Percentiles rank a stretch among this genome's conserved stretches.
Evolutionary conservation across 2,113 vertebrate genomes (phyloP).

Genomic region (Bungarus multicinctus): DNA sequence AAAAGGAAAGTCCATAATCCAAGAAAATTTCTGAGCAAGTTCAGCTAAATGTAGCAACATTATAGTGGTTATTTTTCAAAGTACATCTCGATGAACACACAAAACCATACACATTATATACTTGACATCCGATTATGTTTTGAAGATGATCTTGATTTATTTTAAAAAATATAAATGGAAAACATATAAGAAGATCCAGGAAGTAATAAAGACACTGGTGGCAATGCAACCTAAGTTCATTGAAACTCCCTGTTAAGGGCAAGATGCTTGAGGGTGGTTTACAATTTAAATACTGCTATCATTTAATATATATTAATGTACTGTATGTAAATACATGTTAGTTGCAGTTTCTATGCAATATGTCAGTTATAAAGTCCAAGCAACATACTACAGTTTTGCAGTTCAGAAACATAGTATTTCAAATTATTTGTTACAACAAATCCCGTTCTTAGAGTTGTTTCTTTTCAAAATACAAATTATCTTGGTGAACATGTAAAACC

Average conservation of each 20-base stretch:
- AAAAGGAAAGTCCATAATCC: background rate
- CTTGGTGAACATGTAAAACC: constrained; percentile 27
- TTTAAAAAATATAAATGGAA: background rate
- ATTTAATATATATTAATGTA: constrained; percentile 10
- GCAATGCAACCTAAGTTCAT: background rate
- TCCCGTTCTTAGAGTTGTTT: constrained; percentile 21
- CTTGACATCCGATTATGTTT: background rate
- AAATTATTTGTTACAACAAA: constrained; percentile 56
- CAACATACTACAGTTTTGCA: background rate
- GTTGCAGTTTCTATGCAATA: constrained; percentile 22
- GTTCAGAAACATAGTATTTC: constrained; percentile 34
- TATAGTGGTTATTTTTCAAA: constrained; percentile 12
- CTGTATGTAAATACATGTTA: background rate
- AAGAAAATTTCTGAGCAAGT: background rate
- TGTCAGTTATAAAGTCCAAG: constrained; percentile 10
- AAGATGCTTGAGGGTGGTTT: background rate
- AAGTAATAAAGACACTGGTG: background rate
- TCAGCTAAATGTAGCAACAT: background rate
- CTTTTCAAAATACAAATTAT: constrained; percentile 32
- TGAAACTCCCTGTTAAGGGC: background rate
- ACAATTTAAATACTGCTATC: background rate
- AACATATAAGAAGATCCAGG: background rate
- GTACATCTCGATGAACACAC: constrained; percentile 21
- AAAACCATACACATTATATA: constrained; percentile 24
- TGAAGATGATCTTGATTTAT: background rate